A percentile compares a stretch with the other conserved stretches of the same genome.
Conservation (phyloP, 30 jellyfish, hydroid and myxozoan genomes). For the Turritopsis rubra region DNA sequence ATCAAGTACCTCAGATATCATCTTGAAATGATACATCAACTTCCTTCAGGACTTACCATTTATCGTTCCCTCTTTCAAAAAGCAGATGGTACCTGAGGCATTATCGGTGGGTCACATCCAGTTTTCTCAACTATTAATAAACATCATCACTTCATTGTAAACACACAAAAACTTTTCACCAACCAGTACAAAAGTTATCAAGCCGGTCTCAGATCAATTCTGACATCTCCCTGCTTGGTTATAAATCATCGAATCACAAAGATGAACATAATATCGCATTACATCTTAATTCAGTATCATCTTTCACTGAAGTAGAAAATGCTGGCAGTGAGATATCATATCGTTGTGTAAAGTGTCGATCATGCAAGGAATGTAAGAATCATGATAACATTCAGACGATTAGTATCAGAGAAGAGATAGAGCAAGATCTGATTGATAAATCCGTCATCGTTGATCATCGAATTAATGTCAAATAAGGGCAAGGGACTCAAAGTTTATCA, state of each 20-base stretch:
- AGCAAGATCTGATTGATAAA: not conserved
- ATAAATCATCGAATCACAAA: fast-evolving
- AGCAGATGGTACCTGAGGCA: slow-evolving; percentile 17
- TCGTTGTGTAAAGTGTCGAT: not conserved
- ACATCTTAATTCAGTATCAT: not conserved
- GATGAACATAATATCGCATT: not conserved
- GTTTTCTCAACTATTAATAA: not conserved
- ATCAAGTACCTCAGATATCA: slow-evolving; percentile 23
- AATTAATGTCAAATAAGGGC: not conserved
- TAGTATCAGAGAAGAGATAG: not conserved
- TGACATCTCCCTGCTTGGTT: not conserved
- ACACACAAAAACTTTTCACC: not conserved
- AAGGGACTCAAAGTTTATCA: not conserved
- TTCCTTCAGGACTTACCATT: slow-evolving; percentile 6
- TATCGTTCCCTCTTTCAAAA: not conserved
- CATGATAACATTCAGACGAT: not conserved
- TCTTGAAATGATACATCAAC: not conserved
- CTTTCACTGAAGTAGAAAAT: not conserved
- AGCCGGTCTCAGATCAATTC: not conserved
- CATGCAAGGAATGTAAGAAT: not conserved
- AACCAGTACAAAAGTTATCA: not conserved
- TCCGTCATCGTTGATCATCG: not conserved
- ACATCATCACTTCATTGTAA: not conserved
- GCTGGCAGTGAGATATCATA: not conserved
- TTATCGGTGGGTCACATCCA: slow-evolving; percentile 31